Conservation (phyloP, 2,113 vertebrate genomes). For the Etheostoma cragini region DNA sequence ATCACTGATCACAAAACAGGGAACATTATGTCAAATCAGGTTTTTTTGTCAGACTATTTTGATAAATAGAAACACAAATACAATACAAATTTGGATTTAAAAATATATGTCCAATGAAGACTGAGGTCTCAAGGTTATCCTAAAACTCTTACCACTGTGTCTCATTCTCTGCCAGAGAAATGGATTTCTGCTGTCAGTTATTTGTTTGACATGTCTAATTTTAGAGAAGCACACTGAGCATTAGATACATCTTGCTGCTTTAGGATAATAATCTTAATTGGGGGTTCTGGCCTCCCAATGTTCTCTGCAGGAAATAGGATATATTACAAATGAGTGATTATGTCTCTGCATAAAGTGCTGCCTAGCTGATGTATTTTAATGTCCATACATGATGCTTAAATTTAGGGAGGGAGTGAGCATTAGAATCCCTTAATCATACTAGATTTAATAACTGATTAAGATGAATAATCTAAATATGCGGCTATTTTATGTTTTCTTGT, state of each 20-base stretch:
- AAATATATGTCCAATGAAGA: slow-evolving; percentile 2
- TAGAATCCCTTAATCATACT: not conserved
- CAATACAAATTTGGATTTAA: not conserved
- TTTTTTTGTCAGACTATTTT: not conserved
- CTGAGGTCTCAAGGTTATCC: too few relatives aligned
- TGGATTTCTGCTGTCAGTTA: slow-evolving; percentile 45
- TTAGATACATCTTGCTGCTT: slow-evolving; percentile 46
- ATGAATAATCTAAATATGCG: not conserved
- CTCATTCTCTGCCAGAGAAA: slow-evolving; percentile 32
- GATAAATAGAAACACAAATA: not conserved
- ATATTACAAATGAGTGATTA: slow-evolving; percentile 42
- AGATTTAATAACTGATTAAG: not conserved
- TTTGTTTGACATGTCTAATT: slow-evolving; percentile 46
- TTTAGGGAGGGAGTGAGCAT: slow-evolving; percentile 4
- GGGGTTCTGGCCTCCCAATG: slow-evolving; percentile 41
- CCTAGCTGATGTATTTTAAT: slow-evolving; percentile 13
- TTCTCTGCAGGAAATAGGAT: slow-evolving; percentile 49
- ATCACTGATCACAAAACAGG: slow-evolving; percentile 1
- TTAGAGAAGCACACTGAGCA: slow-evolving; percentile 38
- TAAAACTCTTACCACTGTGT: slow-evolving; percentile 10
- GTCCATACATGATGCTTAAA: slow-evolving; percentile 11
- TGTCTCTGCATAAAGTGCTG: not conserved
- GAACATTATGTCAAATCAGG: not conserved
- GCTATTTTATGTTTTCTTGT: not conserved
- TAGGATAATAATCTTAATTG: slow-evolving; percentile 69